phyloP scores from a whole-genome alignment of 1,140 invertebrate species.

The Macrosteles quadrilineatus region DNA sequence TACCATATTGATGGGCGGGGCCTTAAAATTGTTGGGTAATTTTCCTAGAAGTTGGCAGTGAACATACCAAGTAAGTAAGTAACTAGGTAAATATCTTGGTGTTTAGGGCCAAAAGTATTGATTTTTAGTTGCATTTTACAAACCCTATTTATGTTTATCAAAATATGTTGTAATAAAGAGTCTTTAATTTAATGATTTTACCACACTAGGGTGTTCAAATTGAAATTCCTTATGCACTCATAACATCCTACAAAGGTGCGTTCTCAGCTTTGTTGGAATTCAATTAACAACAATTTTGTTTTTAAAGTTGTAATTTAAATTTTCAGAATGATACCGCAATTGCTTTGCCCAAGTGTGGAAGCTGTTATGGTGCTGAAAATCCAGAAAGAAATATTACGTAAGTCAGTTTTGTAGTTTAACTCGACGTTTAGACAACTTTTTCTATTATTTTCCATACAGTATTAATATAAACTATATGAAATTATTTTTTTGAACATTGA shows the following conservation, averaged over 20 bases:
- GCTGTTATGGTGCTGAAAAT: conserved; percentile 84
- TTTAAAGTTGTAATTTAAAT: not conserved
- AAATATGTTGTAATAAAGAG: not conserved
- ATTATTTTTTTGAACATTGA: too few relatives aligned
- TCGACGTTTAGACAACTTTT: too few relatives aligned
- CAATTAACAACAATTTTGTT: not conserved
- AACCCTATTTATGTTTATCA: not conserved
- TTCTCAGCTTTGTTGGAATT: not conserved
- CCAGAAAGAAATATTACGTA: conserved; percentile 43
- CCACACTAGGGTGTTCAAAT: not conserved
- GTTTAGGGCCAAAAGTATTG: too few relatives aligned
- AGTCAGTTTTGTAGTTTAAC: too few relatives aligned
- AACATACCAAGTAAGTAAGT: too few relatives aligned
- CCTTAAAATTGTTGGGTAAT: too few relatives aligned
- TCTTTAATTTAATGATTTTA: not conserved
- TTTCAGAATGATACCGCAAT: conserved; percentile 51
- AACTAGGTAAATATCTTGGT: too few relatives aligned
- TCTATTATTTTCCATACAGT: too few relatives aligned
- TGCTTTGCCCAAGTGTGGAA: conserved; percentile 58
- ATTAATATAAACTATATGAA: too few relatives aligned
- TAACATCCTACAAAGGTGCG: not conserved
- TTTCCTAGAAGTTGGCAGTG: too few relatives aligned
- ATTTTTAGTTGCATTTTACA: not conserved
- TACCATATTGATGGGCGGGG: too few relatives aligned
- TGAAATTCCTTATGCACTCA: not conserved